Base-by-base conservation (phyloP, 2,888 invertebrate species). In the Scaptomyza parva region DNA sequence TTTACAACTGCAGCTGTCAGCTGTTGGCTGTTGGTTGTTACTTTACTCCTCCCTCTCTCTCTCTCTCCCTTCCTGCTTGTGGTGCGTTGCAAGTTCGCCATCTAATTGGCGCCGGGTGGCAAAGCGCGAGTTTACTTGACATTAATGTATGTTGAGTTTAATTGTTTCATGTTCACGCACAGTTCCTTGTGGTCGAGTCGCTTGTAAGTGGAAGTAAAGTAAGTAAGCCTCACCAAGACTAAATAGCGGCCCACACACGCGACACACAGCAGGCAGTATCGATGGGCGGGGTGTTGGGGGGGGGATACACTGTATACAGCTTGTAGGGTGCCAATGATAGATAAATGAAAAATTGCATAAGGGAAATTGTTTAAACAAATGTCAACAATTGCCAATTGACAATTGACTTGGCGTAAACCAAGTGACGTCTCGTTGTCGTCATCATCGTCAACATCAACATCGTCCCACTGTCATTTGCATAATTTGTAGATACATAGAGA, bases 141-240 rank as follows among this genome's bases (percentile, higher is more conserved):
- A 87, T 87, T 87, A 83, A 83, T 87, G 82, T 87, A 87, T 83
- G 87, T 87, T 85, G 87, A 71, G 70, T 83, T 83, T 83, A 83
- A 83, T 83, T 87, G 82, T 87, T 81, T 76, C 79, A 73, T 86
- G 80, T 81, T 74, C 59, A 83, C 86, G 86, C 84, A 74, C 84
- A 74, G 78, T 87, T 86, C 72, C 85, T 71, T 72, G 72, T 67
- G 58, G 41, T 51, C 17, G 11, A 22, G 5, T 22, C 22, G 22
- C 22, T 3, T 22, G n/a, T n/a, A n/a, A n/a, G 22, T 24, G 60
- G 41, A 45, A 17, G 43, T 35, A 14, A 3, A 33, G 33, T 14
- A 35, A 20, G 35, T 17, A 9, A 12, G 2, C 30, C 40, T 9
- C n/a, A 18, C 11, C n/a, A n/a, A n/a, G n/a, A n/a, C n/a, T n/a